Conservation (phyloP, 30 jellyfish, hydroid and myxozoan genomes). For the Rhopilema esculentum region DNA sequence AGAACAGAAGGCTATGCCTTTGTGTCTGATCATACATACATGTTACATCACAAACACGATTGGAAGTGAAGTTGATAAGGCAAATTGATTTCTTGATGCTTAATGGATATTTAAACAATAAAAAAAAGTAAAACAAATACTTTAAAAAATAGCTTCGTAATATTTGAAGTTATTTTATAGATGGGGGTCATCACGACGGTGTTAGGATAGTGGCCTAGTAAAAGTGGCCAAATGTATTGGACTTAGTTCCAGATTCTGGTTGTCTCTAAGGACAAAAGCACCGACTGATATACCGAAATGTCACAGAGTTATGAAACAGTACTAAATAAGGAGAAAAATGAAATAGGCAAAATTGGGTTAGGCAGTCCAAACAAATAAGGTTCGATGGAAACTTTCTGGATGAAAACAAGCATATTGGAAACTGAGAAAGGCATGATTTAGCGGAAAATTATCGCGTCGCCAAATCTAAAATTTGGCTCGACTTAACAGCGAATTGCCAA, state of each 20-base stretch:
- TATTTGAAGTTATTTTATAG: no score
- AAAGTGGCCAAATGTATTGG: neutral
- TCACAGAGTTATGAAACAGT: neutral
- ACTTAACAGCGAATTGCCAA: neutral
- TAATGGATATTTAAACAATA: no score
- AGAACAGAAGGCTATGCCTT: no score
- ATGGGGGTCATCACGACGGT: no score
- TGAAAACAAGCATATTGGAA: neutral
- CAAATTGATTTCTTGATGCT: no score
- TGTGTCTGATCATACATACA: no score
- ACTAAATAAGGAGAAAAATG: neutral
- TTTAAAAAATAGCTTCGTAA: no score
- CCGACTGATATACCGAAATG: neutral
- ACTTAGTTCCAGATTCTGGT: no score
- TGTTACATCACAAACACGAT: no score
- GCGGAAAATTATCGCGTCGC: neutral
- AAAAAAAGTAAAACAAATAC: no score
- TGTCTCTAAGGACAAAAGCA: no score
- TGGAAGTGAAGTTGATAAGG: no score
- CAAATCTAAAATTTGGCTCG: neutral
- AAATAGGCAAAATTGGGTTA: neutral
- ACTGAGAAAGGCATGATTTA: neutral
- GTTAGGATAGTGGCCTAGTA: neutral
- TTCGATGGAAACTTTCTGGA: neutral
- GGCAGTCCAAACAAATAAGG: neutral